Evolutionary conservation across 2,888 invertebrate genomes (phyloP), one percentile per base, ranked within the genome.

Genomic region (Cetonia aurata): DNA sequence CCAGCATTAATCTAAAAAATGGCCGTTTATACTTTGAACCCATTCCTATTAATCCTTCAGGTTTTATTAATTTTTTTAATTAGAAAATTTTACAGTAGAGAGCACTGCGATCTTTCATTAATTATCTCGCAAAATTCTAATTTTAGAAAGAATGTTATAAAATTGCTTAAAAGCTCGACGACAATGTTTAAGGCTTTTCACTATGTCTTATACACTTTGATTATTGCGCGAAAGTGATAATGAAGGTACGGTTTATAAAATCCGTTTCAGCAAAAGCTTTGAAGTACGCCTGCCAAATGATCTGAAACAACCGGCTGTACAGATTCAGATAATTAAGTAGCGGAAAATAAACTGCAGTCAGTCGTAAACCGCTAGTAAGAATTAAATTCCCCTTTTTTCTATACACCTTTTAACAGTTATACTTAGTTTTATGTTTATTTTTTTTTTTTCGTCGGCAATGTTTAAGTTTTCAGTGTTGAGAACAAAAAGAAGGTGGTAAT

Each of bases 321-420:
- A 42, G 42, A 57, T 57, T 57, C 10, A 15, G 42, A 42, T 57
- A 57, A 57, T 57, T 57, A 42, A 57, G 57, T 19, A 8, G 12
- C 17, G 41, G 10, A 57, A 42, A 57, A 42, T 42, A 17, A 41
- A 42, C 19, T 57, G 57, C 17, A 37, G 37, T 37, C 9, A 57
- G 57, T 57, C 57, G 42, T 57, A 57, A 57, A 57, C 57, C 41
- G 42, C 42, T 57, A 57, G 42, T 19, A 57, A 57, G 57, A 57
- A 41, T 42, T 57, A 42, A 57, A 37, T 37, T 57, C 17, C 57
- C 19, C 42, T 44, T 19, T 19, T 42, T 57, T 57, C 42, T 42
- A 42, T 42, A 57, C 37, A 37, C 57, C 42, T 37, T 37, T 37
- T 41, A 57, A 57, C 57, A 37, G 37, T 37, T 57, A 17, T 57